Evolutionary conservation across 2,888 invertebrate species (phyloP).

Genomic region (Zygaena filipendulae): DNA sequence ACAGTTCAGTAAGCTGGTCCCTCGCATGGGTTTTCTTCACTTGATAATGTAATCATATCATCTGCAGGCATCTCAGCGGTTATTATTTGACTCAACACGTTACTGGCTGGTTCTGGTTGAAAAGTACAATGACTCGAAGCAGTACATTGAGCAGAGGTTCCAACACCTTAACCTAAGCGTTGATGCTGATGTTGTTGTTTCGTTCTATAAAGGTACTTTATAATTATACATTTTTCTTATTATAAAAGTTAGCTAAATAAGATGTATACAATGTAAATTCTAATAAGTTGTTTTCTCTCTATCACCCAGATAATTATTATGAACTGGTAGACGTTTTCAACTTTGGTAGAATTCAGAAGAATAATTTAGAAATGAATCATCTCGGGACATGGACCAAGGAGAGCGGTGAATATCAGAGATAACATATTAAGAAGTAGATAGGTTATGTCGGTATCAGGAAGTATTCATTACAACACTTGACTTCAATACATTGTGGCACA

Average conservation of each 20-base stretch:
- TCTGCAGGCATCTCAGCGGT: conserved; percentile 37
- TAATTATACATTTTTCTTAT: conserved; percentile 1
- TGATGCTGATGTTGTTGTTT: conserved; percentile 35
- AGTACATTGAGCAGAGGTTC: conserved; percentile 22
- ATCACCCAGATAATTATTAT: too few relatives aligned
- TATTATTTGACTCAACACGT: conserved; percentile 33
- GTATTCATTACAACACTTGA: too few relatives aligned
- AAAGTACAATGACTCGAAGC: conserved; percentile 7
- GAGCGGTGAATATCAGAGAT: conserved; percentile 22
- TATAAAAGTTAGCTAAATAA: background rate
- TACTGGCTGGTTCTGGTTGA: conserved; percentile 33
- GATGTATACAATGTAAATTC: too few relatives aligned
- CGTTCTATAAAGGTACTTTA: conserved; percentile 25
- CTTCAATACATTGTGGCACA: too few relatives aligned
- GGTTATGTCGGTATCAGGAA: too few relatives aligned
- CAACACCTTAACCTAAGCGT: conserved; percentile 36
- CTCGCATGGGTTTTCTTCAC: too few relatives aligned
- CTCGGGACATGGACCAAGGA: conserved; percentile 32
- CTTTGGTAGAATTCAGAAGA: conserved; percentile 49
- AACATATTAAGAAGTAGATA: conserved; percentile 14
- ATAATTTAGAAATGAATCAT: conserved; percentile 27
- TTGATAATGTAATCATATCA: too few relatives aligned
- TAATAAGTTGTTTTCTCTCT: too few relatives aligned
- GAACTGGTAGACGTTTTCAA: conserved; percentile 39
- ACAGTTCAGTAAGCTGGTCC: too few relatives aligned